Base-by-base conservation (phyloP, 2,888 invertebrate genomes). In the Lydus trimaculatus region DNA sequence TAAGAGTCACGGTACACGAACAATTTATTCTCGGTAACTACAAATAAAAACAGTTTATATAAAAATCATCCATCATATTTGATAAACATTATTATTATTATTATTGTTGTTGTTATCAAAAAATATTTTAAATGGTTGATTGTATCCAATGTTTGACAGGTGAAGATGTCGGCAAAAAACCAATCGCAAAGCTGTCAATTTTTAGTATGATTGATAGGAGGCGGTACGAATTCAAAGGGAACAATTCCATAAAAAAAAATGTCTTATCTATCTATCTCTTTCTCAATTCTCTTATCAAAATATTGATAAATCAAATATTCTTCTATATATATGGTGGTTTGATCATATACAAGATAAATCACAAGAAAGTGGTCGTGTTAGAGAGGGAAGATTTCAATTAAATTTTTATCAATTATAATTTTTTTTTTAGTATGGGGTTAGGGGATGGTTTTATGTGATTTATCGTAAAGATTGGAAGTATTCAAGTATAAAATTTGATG, bases 111-210 rank as follows among this genome's bases (percentile, higher is more conserved):
- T 52, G 11, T 52, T 52, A 52, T 52, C 23, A n/a, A 6, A 31
- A 8, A 43, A 63, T 58, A 61, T 64, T 66, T 60, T 15, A 60
- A 25, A 58, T 72, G 70, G 72, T 52, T 65, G 63, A 68, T 64
- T 72, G 65, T 66, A 68, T 58, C 28, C 48, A 15, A 25, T 75
- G 73, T 79, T 76, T 79, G 81, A 81, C 83, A 82, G 82, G 81
- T 82, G 82, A 82, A 81, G 80, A 82, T 81, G 83, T 82, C 83
- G 83, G 82, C 79, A 80, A 77, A 77, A 72, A 74, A 79, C 80
- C 81, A 82, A 82, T 77, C 78, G 72, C 76, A 76, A 80, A 76
- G 75, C 78, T 83, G 83, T 83, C 83, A 83, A 72, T 73, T 70
- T 72, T 58, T 63, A 69, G 72, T 68, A 80, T 83, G 83, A 83